Base-by-base conservation (phyloP, 2,888 invertebrate species). In the Drosophila parthenogenetica region DNA sequence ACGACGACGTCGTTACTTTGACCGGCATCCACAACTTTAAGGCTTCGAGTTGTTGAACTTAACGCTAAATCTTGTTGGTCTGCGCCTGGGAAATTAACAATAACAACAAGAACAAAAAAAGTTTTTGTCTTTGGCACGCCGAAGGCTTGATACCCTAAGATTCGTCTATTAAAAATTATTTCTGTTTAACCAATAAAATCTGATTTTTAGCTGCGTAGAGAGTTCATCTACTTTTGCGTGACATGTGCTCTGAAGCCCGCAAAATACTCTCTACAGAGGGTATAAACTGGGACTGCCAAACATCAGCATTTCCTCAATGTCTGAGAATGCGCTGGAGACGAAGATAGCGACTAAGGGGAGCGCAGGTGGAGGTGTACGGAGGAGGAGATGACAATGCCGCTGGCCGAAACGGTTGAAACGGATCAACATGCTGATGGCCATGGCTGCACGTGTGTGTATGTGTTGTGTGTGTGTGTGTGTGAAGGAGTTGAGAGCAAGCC, bases 51-150 rank as follows among this genome's bases (percentile, higher is more conserved):
- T 85, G 90, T 88, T 89, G 89, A 91, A 90, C 91, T 90, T 88
- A 90, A 87, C 89, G 88, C 87, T 83, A 88, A 90, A 90, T 90
- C 90, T 83, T 85, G 72, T 73, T 79, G 67, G 73, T 75, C 81
- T 76, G 77, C 73, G 84, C 77, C 77, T 90, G 87, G 79, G 87
- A 91, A 90, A 87, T 90, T 82, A 79, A 83, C 75, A 75, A 79
- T 43, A 77, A 70, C 68, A 70, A 70, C 67, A 62, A 61, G 43
- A 63, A 53, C 43, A 63, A 29, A 5, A 8, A 1, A 8, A 1
- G 5, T 1, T 29, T 29, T 29, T 29, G 29, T 29, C 1, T 29
- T 35, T 35, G 3, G 35, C 13, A 35, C 11, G 13, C 35, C 35
- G 35, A 35, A 35, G 13, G 1, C 4, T 13, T 35, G 1, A 35